Base-by-base conservation (phyloP, 1,140 invertebrate species). In the Diploscapter pachys region DNA sequence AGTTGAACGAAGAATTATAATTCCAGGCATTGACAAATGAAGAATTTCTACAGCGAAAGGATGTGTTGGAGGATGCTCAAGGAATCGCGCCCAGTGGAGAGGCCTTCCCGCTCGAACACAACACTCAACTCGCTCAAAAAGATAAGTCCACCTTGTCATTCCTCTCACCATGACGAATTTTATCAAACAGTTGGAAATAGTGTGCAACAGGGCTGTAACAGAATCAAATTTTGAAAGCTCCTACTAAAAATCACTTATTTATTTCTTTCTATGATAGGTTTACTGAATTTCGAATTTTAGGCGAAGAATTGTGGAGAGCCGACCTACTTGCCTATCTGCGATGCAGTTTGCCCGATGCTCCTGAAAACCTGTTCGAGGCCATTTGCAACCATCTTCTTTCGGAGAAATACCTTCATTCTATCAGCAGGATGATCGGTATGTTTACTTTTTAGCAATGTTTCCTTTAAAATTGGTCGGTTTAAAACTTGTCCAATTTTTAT, bases 361-460 rank as follows among this genome's bases (percentile, higher is more conserved):
- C 78, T n/a, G 78, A 79, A 54, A 76, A 79, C 13, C 63, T 77
- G n/a, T 70, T 79, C 50, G 64, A 78, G 50, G 31, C 64, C 5
- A 13, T 79, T 9, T 63, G 55, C 55, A 13, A 13, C 8, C 62
- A 79, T 61, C 50, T 79, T 13, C 52, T 71, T n/a, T 49, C 62
- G 13, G 78, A 79, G 49, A 54, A 59, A 4, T 57, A 76, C 51
- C 48, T 79, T 3, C 53, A 69, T 51, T 56, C 31, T 31, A 68
- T 79, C 49, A 76, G 63, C 3, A 13, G n/a, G 5, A 64, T 61
- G 56, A 9, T 79, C 3, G 78, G 78, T 70, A 62, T 57, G 55
- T 59, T 59, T 9, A 31, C 31, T 31, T 31, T 31, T 31, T 31
- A 31, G 31, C 31, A 31, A 31, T 31, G 31, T 31, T 31, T 31